These are phyloP conservation scores for Temnothorax rugatulus DNA, from an alignment of 2,888 invertebrate genomes.

Conservation along the genomic window DNA sequence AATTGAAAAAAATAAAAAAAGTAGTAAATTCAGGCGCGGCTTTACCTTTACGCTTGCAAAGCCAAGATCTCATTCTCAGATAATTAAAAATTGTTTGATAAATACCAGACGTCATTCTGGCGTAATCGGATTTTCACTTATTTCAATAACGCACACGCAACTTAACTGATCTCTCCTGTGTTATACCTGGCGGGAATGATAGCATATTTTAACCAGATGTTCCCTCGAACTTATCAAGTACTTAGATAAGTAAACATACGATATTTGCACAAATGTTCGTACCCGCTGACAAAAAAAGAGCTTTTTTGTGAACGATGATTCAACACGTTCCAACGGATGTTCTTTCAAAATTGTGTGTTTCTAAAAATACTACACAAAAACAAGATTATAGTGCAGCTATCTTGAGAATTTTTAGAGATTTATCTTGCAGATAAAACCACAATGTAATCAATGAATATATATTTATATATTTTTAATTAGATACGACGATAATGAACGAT, in stretches of 20 bases:
- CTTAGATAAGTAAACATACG: constrained; percentile 75
- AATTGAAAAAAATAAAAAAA: neutral
- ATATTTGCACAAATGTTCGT: constrained; percentile 81
- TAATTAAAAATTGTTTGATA: constrained; percentile 72
- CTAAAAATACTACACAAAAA: neutral
- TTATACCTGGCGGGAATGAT: constrained; percentile 66
- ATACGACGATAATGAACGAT: too few relatives aligned
- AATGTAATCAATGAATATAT: neutral
- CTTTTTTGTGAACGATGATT: constrained; percentile 44
- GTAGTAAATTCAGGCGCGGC: neutral
- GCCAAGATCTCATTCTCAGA: constrained; percentile 73
- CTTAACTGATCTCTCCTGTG: constrained; percentile 59
- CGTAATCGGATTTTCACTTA: constrained; percentile 61
- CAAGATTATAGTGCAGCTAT: neutral
- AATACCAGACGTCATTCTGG: constrained; percentile 71
- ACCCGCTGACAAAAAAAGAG: constrained; percentile 53
- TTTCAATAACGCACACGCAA: constrained; percentile 68
- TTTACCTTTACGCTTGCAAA: constrained; percentile 74
- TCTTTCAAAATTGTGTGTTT: neutral
- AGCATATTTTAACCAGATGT: constrained; percentile 64
- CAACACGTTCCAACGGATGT: neutral
- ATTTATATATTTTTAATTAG: too few relatives aligned
- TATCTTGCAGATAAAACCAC: neutral
- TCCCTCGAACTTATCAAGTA: constrained; percentile 73
- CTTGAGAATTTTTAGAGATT: neutral